Conservation (phyloP, 2,888 invertebrate species). For the Suillia variegata region DNA sequence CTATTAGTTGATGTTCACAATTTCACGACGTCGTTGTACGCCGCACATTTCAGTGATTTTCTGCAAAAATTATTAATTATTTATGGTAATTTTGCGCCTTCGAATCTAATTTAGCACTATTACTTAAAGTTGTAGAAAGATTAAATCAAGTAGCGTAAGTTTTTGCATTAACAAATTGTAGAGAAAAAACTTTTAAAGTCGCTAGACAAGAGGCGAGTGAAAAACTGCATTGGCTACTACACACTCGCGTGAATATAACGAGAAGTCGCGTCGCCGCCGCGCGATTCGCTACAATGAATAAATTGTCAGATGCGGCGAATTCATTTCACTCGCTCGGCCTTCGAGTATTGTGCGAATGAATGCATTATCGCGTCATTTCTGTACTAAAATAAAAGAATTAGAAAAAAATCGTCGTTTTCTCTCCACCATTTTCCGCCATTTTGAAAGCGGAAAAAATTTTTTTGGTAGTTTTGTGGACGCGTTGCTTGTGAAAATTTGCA, state of each 20-base stretch:
- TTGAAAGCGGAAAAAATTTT: constrained; percentile 60
- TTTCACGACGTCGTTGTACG: background rate
- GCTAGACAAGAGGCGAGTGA: constrained; percentile 20
- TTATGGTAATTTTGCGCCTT: constrained; percentile 4
- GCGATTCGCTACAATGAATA: constrained; percentile 2
- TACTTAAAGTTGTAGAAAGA: background rate
- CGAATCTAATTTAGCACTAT: background rate
- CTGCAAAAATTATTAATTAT: constrained; percentile 8
- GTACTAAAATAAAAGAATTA: constrained; percentile 59
- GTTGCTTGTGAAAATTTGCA: constrained; percentile 55
- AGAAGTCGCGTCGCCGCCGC: too few relatives aligned
- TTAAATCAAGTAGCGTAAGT: background rate
- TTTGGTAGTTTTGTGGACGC: constrained; percentile 60
- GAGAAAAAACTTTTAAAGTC: constrained; percentile 4
- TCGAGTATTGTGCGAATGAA: constrained; percentile 7
- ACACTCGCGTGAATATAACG: too few relatives aligned
- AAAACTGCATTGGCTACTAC: constrained; percentile 32
- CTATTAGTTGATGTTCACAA: background rate
- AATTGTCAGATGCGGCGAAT: constrained; percentile 19
- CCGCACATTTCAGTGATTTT: constrained; percentile 9
- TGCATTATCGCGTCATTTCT: constrained; percentile 57
- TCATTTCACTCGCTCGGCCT: background rate
- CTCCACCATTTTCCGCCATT: constrained; percentile 59
- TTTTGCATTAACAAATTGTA: background rate
- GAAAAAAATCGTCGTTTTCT: constrained; percentile 48